Evolutionary conservation across 2,113 vertebrate species (phyloP).

Genomic region (Prolemur simus): DNA sequence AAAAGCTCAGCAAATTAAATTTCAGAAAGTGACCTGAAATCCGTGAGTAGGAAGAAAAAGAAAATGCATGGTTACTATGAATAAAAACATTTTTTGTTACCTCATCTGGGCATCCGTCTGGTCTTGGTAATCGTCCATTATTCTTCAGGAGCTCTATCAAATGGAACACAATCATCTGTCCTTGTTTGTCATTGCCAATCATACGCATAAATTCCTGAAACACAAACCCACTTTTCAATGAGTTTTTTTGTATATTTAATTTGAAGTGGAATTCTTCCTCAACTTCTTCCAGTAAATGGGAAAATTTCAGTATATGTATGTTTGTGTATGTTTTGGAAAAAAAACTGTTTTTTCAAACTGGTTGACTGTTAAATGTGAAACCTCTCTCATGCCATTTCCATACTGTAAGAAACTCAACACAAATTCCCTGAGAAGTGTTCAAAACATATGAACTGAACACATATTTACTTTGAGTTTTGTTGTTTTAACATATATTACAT

Average conservation of each 20-base stretch:
- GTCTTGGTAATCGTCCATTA: conserved; percentile 91
- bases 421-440: neutral
- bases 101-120: conserved; percentile 92
- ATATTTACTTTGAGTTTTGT: neutral
- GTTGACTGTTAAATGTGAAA: neutral
- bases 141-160: conserved; percentile 95
- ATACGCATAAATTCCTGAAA: conserved; percentile 97
- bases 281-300: conserved; percentile 19
- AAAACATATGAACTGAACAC: conserved; percentile 38
- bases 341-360: too few relatives aligned
- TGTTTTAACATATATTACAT: neutral
- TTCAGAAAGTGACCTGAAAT: conserved; percentile 33
- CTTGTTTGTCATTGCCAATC: conserved; percentile 98
- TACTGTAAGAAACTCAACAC: neutral
- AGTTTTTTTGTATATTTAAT: conserved; percentile 7
- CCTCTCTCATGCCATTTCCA: neutral
- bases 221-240: conserved; percentile 47
- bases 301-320: conserved; percentile 2
- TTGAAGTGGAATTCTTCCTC: conserved; percentile 32
- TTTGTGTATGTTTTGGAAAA: neutral
- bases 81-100: conserved; percentile 77
- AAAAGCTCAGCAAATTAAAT: conserved; percentile 9
- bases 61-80: neutral
- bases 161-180: conserved; percentile 99
- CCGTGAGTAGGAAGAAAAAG: conserved; percentile 22